Percentiles rank a stretch among this genome's conserved stretches.
These are phyloP conservation scores for Tachina grossa DNA, from an alignment of 2,888 invertebrate species.

Conservation along the genomic window DNA sequence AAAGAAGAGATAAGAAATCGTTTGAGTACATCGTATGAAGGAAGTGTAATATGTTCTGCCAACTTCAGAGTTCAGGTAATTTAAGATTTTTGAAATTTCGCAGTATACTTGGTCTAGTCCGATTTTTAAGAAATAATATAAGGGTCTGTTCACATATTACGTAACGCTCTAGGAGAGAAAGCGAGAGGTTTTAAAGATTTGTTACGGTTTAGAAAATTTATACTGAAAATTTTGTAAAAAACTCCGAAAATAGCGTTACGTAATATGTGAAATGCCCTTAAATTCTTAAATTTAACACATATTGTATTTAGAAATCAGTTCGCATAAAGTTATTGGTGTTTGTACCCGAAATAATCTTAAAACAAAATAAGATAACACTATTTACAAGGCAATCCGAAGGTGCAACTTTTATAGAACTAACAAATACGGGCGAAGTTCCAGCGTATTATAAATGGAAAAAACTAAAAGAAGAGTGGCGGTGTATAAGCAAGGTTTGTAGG, in stretches of 20 bases:
- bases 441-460: conserved; percentile 78
- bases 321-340: conserved; percentile 71
- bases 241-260: too few relatives aligned
- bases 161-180: too few relatives aligned
- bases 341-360: conserved; percentile 75
- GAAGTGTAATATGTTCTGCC: conserved; percentile 74
- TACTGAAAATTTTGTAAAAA: too few relatives aligned
- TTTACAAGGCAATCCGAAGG: conserved; percentile 75
- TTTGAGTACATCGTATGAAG: conserved; percentile 74
- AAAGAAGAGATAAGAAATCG: conserved; percentile 70
- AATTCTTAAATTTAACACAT: background rate
- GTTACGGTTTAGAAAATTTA: too few relatives aligned
- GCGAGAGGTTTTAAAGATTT: too few relatives aligned
- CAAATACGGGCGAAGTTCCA: conserved; percentile 74
- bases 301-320: conserved; percentile 71
- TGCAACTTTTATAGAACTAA: conserved; percentile 71
- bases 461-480: conserved; percentile 68
- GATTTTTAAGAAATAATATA: too few relatives aligned
- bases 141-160: too few relatives aligned
- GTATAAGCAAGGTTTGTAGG: conserved; percentile 32
- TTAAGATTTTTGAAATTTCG: background rate
- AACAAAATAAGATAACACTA: conserved; percentile 75
- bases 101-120: too few relatives aligned
- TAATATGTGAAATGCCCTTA: background rate
- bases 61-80: conserved; percentile 73